phyloP scores from a whole-genome alignment of 2,888 invertebrate species.

The Hypsopygia costalis region DNA sequence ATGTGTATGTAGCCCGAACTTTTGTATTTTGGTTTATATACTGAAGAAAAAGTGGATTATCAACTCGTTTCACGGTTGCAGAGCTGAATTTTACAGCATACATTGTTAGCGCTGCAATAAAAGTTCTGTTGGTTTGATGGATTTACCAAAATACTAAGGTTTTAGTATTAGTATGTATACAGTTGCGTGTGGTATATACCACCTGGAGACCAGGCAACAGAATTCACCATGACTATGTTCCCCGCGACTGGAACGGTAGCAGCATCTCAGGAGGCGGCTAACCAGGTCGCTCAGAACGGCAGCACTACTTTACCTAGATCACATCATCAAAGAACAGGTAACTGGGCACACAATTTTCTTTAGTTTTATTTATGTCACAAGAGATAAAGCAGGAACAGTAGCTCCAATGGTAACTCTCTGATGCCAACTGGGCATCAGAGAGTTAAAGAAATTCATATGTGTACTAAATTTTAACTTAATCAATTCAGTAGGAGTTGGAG shows the following conservation, averaged over 20 bases:
- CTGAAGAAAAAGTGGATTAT: constrained; percentile 37
- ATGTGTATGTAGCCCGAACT: constrained; percentile 19
- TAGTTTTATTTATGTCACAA: too few species aligned
- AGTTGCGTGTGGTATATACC: constrained; percentile 60
- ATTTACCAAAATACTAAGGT: constrained; percentile 31
- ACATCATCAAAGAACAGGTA: constrained; percentile 75
- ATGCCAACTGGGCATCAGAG: too few species aligned
- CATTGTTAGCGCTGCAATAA: background rate
- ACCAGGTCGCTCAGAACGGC: constrained; percentile 68
- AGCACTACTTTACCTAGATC: constrained; percentile 72
- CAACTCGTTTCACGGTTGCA: constrained; percentile 17
- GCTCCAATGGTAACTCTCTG: too few species aligned
- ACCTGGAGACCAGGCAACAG: constrained; percentile 64
- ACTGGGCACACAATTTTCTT: too few species aligned
- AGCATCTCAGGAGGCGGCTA: constrained; percentile 66
- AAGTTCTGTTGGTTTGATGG: constrained; percentile 25
- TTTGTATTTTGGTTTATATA: constrained; percentile 55
- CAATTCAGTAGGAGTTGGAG: too few species aligned
- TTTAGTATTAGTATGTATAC: constrained; percentile 64
- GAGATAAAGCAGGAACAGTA: too few species aligned
- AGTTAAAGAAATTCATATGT: too few species aligned
- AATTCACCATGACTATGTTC: constrained; percentile 66
- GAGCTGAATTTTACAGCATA: constrained; percentile 5
- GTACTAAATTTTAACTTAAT: too few species aligned
- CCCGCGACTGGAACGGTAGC: constrained; percentile 68